These are phyloP conservation scores for Stichodactyla mertensii DNA, from an alignment of 64 coral and sea anemone genomes.

Conservation along the genomic window DNA sequence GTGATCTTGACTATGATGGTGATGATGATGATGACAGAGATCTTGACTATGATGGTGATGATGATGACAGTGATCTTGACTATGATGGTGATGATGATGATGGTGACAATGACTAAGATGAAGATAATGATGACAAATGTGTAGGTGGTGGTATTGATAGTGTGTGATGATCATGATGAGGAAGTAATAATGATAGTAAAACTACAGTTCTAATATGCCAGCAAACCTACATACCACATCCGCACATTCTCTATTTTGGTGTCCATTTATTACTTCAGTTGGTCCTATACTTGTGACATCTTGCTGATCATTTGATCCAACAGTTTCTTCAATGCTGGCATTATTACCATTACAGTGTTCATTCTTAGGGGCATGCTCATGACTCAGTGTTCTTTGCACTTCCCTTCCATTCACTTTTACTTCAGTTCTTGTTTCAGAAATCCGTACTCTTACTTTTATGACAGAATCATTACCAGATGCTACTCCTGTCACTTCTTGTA, in stretches of 20 bases:
- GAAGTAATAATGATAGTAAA: no score
- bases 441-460: slow-evolving; percentile 19
- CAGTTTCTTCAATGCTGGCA: neutral
- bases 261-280: neutral
- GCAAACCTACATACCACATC: slow-evolving; percentile 3
- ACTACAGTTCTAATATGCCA: no score
- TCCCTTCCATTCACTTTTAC: slow-evolving; percentile 17
- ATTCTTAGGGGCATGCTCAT: neutral
- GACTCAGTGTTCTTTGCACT: slow-evolving; percentile 14
- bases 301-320: neutral
- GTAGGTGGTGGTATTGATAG: no score
- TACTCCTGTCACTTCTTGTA: slow-evolving; percentile 14
- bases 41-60: no score
- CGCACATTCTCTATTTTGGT: neutral
- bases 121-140: no score
- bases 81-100: no score
- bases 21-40: no score
- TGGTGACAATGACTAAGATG: no score
- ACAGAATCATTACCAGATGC: slow-evolving; percentile 11
- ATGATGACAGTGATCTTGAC: no score
- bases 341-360: neutral
- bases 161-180: no score
- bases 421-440: slow-evolving; percentile 28
- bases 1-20: no score
- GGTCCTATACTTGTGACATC: neutral